phyloP scores from a whole-genome alignment of 2,888 invertebrate species.

The Crocallis elinguaria region DNA sequence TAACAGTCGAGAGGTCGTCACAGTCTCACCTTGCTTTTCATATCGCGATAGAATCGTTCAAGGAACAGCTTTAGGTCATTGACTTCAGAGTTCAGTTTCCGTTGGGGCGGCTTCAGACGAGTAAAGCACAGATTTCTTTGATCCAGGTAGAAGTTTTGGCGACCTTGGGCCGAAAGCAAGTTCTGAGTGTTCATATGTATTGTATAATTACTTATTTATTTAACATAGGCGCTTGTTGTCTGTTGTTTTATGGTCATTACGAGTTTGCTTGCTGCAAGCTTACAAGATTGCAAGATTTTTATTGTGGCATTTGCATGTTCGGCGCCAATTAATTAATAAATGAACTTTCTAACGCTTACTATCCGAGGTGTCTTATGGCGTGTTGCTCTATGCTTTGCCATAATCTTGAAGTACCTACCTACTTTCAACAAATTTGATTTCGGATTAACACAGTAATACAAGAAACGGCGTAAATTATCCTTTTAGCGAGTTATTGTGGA shows the following conservation, averaged over 20 bases:
- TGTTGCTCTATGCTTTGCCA: neutral
- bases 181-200: constrained; percentile 39
- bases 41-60: constrained; percentile 28
- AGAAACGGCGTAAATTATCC: neutral
- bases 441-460: neutral
- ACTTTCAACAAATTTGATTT: neutral
- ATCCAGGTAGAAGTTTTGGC: constrained; percentile 55
- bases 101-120: constrained; percentile 28
- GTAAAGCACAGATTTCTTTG: constrained; percentile 48
- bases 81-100: constrained; percentile 47
- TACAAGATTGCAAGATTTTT: constrained; percentile 8
- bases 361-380: constrained; percentile 8
- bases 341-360: constrained; percentile 22
- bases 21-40: constrained; percentile 53
- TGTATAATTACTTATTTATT: constrained; percentile 50
- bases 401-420: neutral
- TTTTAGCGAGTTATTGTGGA: constrained; percentile 2
- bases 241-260: constrained; percentile 4
- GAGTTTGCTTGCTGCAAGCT: neutral
- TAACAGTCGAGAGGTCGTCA: constrained; percentile 46
- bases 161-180: constrained; percentile 56
- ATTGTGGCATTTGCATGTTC: constrained; percentile 24
- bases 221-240: constrained; percentile 26
- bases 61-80: constrained; percentile 35
- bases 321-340: constrained; percentile 26